These are phyloP conservation scores for Aphelenchoides bicaudatus DNA, from an alignment of 2,888 invertebrate genomes.

Conservation along the genomic window DNA sequence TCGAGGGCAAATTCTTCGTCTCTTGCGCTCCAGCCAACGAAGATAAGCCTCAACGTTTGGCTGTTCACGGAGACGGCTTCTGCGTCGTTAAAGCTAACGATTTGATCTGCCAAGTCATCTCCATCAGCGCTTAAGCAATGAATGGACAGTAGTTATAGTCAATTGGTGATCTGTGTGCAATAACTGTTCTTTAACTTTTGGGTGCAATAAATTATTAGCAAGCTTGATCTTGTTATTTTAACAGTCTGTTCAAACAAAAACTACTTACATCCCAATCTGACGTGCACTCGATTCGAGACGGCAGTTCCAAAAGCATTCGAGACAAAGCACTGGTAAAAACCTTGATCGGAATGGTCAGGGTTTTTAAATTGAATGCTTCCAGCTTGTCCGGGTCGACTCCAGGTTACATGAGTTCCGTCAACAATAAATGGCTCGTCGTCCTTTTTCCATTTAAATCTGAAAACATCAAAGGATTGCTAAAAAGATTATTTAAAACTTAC, in stretches of 20 bases:
- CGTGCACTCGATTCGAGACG: slow-evolving; percentile 88
- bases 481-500: slow-evolving; percentile 31
- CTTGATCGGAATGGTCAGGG: slow-evolving; percentile 38
- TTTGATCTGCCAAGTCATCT: slow-evolving; percentile 23
- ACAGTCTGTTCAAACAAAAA: too few relatives aligned
- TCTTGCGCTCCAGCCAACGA: slow-evolving; percentile 20
- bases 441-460: slow-evolving; percentile 50
- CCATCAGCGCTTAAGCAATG: slow-evolving; percentile 23
- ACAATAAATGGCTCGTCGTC: slow-evolving; percentile 43
- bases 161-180: too few relatives aligned
- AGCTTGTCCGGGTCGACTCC: slow-evolving; percentile 45
- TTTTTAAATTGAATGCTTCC: slow-evolving; percentile 55
- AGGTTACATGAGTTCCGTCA: slow-evolving; percentile 40
- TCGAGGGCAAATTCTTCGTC: slow-evolving; percentile 26
- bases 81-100: slow-evolving; percentile 16
- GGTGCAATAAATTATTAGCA: too few relatives aligned
- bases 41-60: slow-evolving; percentile 12
- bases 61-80: slow-evolving; percentile 24
- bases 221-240: too few relatives aligned
- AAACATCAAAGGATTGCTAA: slow-evolving; percentile 15
- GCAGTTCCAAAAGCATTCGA: slow-evolving; percentile 66
- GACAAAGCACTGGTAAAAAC: slow-evolving; percentile 62
- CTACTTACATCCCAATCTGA: slow-evolving; percentile 72
- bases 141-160: too few relatives aligned
- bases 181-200: too few relatives aligned